phyloP scores from a whole-genome alignment of 2,113 vertebrate genomes.

The Toxotes chatareus region DNA sequence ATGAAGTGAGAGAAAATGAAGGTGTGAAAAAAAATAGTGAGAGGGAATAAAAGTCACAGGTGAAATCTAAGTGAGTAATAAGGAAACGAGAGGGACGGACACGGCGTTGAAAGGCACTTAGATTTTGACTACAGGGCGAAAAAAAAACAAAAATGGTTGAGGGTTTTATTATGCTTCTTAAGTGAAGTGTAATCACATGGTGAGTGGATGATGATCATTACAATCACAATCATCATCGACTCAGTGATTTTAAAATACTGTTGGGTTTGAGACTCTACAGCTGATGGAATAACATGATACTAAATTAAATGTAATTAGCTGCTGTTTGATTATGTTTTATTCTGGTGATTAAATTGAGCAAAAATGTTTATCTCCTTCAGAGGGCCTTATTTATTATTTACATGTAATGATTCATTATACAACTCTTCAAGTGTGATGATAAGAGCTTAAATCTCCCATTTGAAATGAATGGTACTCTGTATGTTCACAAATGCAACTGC shows the following conservation, averaged over 20 bases:
- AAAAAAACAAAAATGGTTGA: neutral
- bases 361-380: neutral
- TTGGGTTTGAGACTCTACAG: neutral
- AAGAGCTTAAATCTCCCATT: neutral
- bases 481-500: neutral
- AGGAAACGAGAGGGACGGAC: neutral
- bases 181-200: slow-evolving; percentile 8
- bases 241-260: neutral
- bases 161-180: neutral
- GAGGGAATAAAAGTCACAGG: neutral
- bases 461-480: neutral
- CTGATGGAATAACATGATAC: neutral
- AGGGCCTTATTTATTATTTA: neutral
- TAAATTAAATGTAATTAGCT: neutral
- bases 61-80: neutral
- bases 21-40: neutral
- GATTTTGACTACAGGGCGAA: neutral
- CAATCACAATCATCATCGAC: slow-evolving; percentile 21
- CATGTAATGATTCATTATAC: neutral
- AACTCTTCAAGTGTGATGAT: neutral
- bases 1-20: slow-evolving; percentile 29
- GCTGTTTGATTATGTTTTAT: neutral
- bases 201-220: slow-evolving; percentile 26
- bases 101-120: neutral
- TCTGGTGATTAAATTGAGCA: neutral